phyloP scores from a whole-genome alignment of 2,888 invertebrate species.

The Drosophila prolongata region DNA sequence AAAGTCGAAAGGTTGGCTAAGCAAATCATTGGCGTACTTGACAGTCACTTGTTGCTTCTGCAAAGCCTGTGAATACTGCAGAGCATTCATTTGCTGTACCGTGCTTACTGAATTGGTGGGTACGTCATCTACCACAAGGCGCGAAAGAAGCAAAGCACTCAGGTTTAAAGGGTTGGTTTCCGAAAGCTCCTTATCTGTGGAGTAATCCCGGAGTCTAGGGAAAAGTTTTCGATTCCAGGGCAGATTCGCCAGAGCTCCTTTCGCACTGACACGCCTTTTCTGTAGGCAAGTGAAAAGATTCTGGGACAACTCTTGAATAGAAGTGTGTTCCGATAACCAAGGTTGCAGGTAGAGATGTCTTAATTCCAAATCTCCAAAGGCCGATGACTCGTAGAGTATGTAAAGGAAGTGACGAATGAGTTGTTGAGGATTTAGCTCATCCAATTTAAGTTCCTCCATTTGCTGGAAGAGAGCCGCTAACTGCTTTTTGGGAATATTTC shows the following conservation, averaged over 20 bases:
- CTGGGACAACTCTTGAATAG: slow-evolving; percentile 53
- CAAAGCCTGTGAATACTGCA: slow-evolving; percentile 82
- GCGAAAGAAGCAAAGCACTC: slow-evolving; percentile 72
- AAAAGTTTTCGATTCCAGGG: slow-evolving; percentile 83
- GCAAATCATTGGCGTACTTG: slow-evolving; percentile 78
- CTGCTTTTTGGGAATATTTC: slow-evolving; percentile 33
- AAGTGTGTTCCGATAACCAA: slow-evolving; percentile 38
- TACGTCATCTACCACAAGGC: slow-evolving; percentile 64
- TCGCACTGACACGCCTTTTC: slow-evolving; percentile 17
- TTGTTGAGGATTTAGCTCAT: slow-evolving; percentile 35
- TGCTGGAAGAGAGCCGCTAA: slow-evolving; percentile 55
- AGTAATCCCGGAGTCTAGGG: slow-evolving; percentile 82
- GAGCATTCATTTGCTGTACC: slow-evolving; percentile 68
- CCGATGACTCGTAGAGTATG: slow-evolving; percentile 84
- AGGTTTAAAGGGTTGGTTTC: slow-evolving; percentile 47
- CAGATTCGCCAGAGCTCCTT: slow-evolving; percentile 44
- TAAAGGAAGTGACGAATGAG: slow-evolving; percentile 79
- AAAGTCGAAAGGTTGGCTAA: slow-evolving; percentile 76
- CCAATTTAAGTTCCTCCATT: slow-evolving; percentile 63
- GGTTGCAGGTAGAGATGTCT: slow-evolving; percentile 79
- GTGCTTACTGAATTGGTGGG: slow-evolving; percentile 51
- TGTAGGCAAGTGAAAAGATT: slow-evolving; percentile 48
- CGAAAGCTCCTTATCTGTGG: slow-evolving; percentile 10
- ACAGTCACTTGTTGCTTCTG: slow-evolving; percentile 65
- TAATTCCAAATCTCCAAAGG: slow-evolving; percentile 80